These are phyloP conservation scores for Lasioglossum calceatum DNA, from an alignment of 2,888 invertebrate genomes.

Conservation along the genomic window DNA sequence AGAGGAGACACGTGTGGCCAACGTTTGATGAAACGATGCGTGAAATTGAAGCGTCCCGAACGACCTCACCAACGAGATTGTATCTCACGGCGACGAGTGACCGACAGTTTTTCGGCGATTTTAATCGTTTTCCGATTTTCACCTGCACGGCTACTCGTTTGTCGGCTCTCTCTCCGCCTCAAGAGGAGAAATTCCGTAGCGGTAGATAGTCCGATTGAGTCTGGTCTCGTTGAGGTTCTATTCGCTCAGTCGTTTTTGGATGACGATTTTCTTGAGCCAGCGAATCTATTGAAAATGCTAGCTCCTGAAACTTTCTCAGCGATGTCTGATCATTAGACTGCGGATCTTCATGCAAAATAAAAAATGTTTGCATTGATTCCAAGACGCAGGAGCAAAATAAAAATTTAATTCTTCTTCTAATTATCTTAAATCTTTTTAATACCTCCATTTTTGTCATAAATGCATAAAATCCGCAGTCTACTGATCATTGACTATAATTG, in stretches of 20 bases:
- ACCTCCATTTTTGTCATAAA: no score
- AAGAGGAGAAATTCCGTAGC: neutral
- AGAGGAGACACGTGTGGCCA: neutral
- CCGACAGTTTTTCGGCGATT: neutral
- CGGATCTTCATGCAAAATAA: no score
- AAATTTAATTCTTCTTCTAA: no score
- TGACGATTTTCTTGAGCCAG: neutral
- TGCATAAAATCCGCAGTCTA: no score
- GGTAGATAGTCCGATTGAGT: neutral
- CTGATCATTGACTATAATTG: no score
- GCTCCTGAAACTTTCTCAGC: neutral
- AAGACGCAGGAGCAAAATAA: no score
- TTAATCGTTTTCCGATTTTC: constrained; percentile 21
- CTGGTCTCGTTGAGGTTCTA: neutral
- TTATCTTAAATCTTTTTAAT: no score
- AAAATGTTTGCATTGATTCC: no score
- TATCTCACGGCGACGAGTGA: constrained; percentile 2
- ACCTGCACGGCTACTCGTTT: neutral
- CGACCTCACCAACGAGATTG: neutral
- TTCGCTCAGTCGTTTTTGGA: neutral
- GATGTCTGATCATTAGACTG: neutral
- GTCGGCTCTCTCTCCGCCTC: neutral
- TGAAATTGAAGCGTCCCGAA: constrained; percentile 12
- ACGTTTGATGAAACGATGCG: constrained; percentile 6
- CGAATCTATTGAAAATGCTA: no score